Conservation (phyloP, 2,113 vertebrate genomes). For the Poeciliopsis retropinna region DNA sequence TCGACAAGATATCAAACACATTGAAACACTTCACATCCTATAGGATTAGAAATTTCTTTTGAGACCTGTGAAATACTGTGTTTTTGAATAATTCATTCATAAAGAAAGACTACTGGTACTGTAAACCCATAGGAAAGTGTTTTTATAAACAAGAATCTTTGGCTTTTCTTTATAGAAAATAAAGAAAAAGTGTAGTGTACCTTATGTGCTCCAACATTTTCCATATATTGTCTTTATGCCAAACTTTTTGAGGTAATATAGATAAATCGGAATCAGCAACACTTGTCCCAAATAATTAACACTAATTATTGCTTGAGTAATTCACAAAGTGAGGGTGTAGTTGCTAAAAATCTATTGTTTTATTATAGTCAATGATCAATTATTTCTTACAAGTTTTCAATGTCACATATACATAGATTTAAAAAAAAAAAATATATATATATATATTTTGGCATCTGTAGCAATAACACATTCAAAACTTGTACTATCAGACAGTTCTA, state of each 20-base stretch:
- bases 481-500: background rate
- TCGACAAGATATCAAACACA: background rate
- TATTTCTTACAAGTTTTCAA: background rate
- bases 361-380: background rate
- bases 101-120: background rate
- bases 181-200: background rate
- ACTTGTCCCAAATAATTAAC: too few relatives aligned
- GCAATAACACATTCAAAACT: background rate
- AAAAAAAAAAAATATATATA: too few relatives aligned
- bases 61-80: background rate
- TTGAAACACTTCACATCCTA: background rate
- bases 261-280: too few relatives aligned
- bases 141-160: background rate
- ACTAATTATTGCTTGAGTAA: too few relatives aligned
- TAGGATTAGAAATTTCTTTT: background rate
- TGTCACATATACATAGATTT: background rate
- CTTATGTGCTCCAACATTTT: background rate
- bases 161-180: background rate
- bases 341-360: background rate
- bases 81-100: background rate
- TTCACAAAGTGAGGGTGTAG: too few relatives aligned
- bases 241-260: too few relatives aligned
- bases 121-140: background rate
- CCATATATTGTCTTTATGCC: background rate
- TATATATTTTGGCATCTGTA: background rate